A percentile compares a stretch with the other conserved stretches of the same genome.
Conservation (phyloP, 2,888 invertebrate species). For the Melinaea marsaeus region DNA sequence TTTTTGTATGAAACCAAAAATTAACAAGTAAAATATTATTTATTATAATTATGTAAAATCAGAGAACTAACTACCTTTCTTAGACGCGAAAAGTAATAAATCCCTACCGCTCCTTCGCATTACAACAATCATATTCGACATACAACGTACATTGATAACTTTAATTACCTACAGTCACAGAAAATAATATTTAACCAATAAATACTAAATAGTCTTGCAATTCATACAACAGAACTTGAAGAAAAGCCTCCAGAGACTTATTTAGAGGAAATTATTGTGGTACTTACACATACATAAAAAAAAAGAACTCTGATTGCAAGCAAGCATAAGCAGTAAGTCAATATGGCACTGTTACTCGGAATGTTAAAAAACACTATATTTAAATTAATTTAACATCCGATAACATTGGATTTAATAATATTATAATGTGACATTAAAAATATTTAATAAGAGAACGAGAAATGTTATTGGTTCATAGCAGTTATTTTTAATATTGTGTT, state of each 20-base stretch:
- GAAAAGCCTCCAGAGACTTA: conserved; percentile 19
- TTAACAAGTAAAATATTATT: conserved; percentile 39
- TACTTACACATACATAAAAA: background rate
- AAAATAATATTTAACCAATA: no score
- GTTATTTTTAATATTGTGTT: no score
- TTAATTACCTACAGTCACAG: background rate
- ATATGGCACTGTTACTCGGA: conserved; percentile 12
- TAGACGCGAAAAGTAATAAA: background rate
- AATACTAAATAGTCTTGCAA: background rate
- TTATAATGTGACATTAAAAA: no score
- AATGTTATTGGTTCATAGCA: no score
- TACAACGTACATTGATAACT: background rate
- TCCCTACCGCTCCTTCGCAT: background rate
- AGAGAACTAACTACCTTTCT: background rate
- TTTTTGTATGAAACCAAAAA: conserved; percentile 48
- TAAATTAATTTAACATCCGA: no score
- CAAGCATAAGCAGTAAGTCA: background rate
- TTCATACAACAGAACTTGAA: conserved; percentile 16
- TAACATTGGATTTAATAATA: no score
- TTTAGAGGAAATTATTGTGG: background rate
- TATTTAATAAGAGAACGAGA: no score
- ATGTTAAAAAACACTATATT: background rate
- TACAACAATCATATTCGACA: background rate
- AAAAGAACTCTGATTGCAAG: background rate
- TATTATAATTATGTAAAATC: background rate